phyloP scores from a whole-genome alignment of 2,113 vertebrate species.

The Hippocampus comes region DNA sequence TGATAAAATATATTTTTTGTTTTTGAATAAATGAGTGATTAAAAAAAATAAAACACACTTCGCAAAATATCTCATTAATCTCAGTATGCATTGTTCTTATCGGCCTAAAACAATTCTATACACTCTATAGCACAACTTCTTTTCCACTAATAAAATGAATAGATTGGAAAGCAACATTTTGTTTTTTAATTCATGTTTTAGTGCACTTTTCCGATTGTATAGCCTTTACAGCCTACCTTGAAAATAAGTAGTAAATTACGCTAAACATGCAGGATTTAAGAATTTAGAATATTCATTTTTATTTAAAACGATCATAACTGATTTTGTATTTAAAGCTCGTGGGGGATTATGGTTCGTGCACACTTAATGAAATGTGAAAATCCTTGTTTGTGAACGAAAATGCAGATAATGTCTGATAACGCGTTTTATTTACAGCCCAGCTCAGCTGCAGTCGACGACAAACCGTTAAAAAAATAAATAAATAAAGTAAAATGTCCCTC shows the following conservation, averaged over 20 bases:
- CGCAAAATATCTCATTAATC: no score
- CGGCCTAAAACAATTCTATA: neutral
- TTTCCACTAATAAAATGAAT: neutral
- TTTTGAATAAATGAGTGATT: neutral
- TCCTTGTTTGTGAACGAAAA: neutral
- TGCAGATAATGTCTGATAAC: neutral
- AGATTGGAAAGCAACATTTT: neutral
- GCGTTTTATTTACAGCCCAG: neutral
- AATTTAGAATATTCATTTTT: neutral
- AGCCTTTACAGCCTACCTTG: no score
- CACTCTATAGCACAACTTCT: neutral
- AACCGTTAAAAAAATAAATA: neutral
- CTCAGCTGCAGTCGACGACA: neutral
- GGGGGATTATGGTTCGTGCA: neutral
- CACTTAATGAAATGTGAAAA: neutral
- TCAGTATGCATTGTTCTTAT: neutral
- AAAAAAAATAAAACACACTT: neutral
- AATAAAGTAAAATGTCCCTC: no score
- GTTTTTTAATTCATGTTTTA: neutral
- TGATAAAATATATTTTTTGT: neutral
- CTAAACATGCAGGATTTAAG: neutral
- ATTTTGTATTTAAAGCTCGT: no score
- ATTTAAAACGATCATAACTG: neutral
- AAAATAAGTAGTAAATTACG: neutral
- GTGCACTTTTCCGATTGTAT: neutral